Evolutionary conservation across 1,140 invertebrate species (phyloP).

Genomic region (Marisa cornuarietis): DNA sequence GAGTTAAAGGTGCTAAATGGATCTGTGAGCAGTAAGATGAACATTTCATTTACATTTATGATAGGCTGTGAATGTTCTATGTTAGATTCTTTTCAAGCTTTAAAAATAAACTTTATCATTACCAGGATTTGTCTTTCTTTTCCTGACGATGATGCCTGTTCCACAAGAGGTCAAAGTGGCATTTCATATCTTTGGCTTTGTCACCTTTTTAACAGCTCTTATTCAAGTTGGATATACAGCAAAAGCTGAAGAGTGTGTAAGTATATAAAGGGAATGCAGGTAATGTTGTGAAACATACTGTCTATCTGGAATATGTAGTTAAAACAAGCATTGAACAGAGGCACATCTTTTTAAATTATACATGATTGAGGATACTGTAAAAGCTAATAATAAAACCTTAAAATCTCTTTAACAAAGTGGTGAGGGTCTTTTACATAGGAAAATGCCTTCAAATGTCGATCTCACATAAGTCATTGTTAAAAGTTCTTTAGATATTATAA

Average conservation of each 20-base stretch:
- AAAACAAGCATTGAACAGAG: too few relatives aligned
- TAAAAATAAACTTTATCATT: conserved; percentile 5
- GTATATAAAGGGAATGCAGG: conserved; percentile 8
- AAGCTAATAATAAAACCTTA: too few relatives aligned
- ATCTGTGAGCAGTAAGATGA: neutral
- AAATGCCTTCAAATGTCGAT: too few relatives aligned
- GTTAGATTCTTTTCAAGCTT: neutral
- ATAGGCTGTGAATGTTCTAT: neutral
- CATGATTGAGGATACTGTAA: too few relatives aligned
- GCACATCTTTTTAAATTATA: too few relatives aligned
- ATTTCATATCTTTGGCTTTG: conserved; percentile 51
- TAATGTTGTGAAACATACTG: too few relatives aligned
- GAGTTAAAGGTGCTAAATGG: too few relatives aligned
- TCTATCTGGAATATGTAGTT: too few relatives aligned
- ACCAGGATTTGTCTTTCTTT: conserved; percentile 52
- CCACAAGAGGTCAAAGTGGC: conserved; percentile 49
- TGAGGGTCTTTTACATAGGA: too few relatives aligned
- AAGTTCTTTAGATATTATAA: too few relatives aligned
- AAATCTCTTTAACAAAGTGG: too few relatives aligned
- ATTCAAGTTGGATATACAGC: conserved; percentile 34
- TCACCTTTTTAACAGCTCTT: conserved; percentile 43
- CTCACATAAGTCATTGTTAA: too few relatives aligned
- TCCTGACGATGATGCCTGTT: conserved; percentile 54
- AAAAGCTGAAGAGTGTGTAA: conserved; percentile 50
- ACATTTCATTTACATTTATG: neutral